A percentile compares a stretch with the other conserved stretches of the same genome.
phyloP scores from a whole-genome alignment of 2,113 vertebrate species.

The Delphinus delphis region DNA sequence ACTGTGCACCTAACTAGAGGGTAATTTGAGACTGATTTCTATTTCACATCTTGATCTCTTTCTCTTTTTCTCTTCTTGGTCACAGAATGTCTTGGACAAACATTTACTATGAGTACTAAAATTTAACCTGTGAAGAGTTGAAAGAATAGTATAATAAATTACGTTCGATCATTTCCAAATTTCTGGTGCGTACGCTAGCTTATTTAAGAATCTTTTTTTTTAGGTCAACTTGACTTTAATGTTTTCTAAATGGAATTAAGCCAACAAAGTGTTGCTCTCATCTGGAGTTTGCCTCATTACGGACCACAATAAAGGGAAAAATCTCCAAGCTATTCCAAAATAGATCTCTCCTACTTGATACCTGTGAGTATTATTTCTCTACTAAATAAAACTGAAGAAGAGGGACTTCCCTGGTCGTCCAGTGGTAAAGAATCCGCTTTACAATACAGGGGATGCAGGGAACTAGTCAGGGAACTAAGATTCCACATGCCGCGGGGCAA shows the following conservation, averaged over 20 bases:
- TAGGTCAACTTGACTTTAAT: neutral
- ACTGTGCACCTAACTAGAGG: neutral
- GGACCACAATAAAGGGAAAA: neutral
- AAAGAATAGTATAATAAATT: neutral
- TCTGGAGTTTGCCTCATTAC: neutral
- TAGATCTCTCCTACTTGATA: neutral
- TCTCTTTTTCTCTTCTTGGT: neutral
- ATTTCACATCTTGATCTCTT: neutral
- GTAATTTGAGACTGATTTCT: neutral
- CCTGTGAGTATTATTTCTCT: neutral
- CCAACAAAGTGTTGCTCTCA: neutral
- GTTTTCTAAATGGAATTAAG: conserved; percentile 18
- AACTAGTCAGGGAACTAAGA: too few species aligned
- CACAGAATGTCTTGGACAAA: neutral
- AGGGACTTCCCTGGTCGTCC: too few species aligned
- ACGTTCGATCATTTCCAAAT: neutral
- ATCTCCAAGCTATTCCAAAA: neutral
- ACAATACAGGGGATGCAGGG: too few species aligned
- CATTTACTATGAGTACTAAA: neutral
- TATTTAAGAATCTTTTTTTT: neutral
- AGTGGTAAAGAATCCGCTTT: too few species aligned
- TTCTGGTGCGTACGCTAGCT: neutral
- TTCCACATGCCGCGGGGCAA: too few species aligned
- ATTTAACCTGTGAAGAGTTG: neutral
- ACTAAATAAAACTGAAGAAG: neutral